phyloP scores from a whole-genome alignment of 2,888 invertebrate species.

The Chrysina gloriosa region DNA sequence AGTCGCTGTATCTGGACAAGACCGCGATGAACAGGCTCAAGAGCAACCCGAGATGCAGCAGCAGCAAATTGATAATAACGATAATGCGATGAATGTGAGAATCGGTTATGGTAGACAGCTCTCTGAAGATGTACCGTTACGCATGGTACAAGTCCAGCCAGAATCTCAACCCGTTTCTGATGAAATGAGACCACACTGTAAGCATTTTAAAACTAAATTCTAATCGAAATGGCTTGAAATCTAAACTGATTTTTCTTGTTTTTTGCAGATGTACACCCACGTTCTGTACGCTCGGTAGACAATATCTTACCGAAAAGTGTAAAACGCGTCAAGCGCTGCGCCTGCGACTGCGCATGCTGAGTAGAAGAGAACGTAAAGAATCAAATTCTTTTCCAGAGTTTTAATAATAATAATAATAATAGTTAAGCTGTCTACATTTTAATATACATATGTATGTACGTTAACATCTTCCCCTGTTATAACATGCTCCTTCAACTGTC shows the following conservation, averaged over 20 bases:
- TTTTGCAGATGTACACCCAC: slow-evolving; percentile 82
- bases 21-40: slow-evolving; percentile 49
- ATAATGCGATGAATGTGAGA: slow-evolving; percentile 61
- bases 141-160: slow-evolving; percentile 60
- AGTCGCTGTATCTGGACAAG: slow-evolving; percentile 58
- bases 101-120: slow-evolving; percentile 61
- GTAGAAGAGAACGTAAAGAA: slow-evolving; percentile 33
- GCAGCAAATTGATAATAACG: slow-evolving; percentile 60
- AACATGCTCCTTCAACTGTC: slow-evolving; percentile 16
- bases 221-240: neutral
- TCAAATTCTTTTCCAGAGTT: neutral
- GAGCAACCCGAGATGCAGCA: slow-evolving; percentile 40
- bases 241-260: slow-evolving; percentile 39
- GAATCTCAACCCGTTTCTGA: slow-evolving; percentile 65
- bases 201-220: slow-evolving; percentile 62
- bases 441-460: slow-evolving; percentile 28
- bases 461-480: slow-evolving; percentile 31
- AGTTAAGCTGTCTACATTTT: slow-evolving; percentile 19
- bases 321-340: slow-evolving; percentile 79
- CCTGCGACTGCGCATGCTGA: slow-evolving; percentile 79
- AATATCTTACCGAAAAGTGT: slow-evolving; percentile 67
- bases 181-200: slow-evolving; percentile 81
- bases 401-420: slow-evolving; percentile 17
- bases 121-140: slow-evolving; percentile 56
- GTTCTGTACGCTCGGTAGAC: slow-evolving; percentile 69